A percentile compares a stretch with the other conserved stretches of the same genome.
These are phyloP conservation scores for Mizuhopecten yessoensis DNA, from an alignment of 1,140 invertebrate genomes.

Conservation along the genomic window DNA sequence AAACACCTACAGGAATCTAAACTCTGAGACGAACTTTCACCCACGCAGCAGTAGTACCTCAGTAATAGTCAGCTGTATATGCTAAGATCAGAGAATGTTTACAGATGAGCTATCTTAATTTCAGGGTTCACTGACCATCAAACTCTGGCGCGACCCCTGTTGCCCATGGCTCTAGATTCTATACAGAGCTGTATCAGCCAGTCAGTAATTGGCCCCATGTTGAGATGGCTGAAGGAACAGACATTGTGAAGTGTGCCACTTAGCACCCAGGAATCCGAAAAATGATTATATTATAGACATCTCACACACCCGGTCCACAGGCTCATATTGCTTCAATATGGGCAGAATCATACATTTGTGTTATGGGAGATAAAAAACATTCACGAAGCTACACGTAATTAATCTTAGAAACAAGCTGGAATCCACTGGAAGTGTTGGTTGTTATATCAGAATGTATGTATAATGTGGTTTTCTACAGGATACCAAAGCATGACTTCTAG, in stretches of 20 bases:
- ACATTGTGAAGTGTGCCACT: neutral
- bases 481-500: neutral
- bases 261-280: neutral
- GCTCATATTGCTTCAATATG: too few relatives aligned
- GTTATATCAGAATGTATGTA: neutral
- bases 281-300: neutral
- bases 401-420: neutral
- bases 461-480: neutral
- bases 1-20: too few relatives aligned
- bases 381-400: neutral
- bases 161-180: neutral
- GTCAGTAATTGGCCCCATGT: neutral
- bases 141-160: neutral
- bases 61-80: neutral
- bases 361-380: neutral
- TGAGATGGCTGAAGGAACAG: neutral
- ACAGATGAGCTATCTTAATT: neutral
- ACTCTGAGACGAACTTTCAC: too few relatives aligned
- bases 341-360: too few relatives aligned
- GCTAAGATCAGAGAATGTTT: constrained; percentile 9
- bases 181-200: neutral
- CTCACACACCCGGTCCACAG: neutral
- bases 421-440: neutral
- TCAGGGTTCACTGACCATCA: neutral
- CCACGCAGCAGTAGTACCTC: neutral